Base-by-base conservation (phyloP, 2,797 vertebrate species). In the Erpetoichthys calabaricus region DNA sequence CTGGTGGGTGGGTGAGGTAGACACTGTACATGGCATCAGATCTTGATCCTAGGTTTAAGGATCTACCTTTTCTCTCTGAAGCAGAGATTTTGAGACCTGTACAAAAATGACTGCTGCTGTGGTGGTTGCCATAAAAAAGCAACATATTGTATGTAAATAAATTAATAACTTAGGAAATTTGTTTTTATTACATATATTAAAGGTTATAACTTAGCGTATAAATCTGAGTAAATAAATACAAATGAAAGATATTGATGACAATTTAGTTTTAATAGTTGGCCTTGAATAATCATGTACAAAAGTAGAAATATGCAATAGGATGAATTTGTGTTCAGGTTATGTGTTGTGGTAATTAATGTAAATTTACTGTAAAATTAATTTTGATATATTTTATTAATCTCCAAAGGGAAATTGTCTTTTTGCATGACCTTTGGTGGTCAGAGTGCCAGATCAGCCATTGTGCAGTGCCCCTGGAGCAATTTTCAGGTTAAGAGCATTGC, bases 61-160 rank as follows among this genome's bases (percentile, higher is more conserved):
- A 61, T 45, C 57, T 57, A 8, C 62, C 59, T 6, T 62, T 70
- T 45, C 53, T 61, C 42, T 62, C 45, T 59, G 54, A 67, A 45
- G 49, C 5, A 6, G 55, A 57, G 45, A 57, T 45, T 47, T 49
- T 47, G 55, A 60, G 55, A 57, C 9, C 25, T 57, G 57, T 55
- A 59, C 60, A 54, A 55, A 44, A 62, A 54, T 62, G 45, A 62
- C 55, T 57, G 41, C 46, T 54, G 53, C 47, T 63, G 57, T 55
- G 44, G 51, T 65, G 46, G 51, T 58, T 64, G 56, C 46, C 55
- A 64, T 67, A 51, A 55, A 67, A 67, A 64, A 62, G 55, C 59
- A 57, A 59, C 57, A 64, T 41, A 57, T 59, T 59, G 47, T 57
- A 59, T 59, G 52, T 59, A 61, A 61, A 64, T 60, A 44, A 10